Percentiles rank a stretch among this genome's conserved stretches.
Evolutionary conservation across 2,797 vertebrate species (phyloP).

Genomic region (Adelosebastes latens): DNA sequence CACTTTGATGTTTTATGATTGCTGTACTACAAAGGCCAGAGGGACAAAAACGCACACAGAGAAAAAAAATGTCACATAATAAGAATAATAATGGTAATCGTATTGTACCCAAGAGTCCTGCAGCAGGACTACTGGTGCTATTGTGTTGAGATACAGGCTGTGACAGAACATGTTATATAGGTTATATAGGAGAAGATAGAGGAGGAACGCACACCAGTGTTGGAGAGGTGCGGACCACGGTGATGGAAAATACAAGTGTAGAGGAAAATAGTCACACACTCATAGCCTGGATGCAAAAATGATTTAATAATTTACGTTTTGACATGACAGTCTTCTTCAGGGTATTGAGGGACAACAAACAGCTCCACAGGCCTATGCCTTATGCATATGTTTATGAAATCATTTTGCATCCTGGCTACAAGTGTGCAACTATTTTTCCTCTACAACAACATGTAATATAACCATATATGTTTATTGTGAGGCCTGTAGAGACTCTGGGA

Average conservation of each 20-base stretch:
- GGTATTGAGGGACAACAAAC: too few relatives aligned
- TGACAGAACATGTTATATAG: background rate
- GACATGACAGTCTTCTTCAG: too few relatives aligned
- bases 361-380: too few relatives aligned
- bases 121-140: background rate
- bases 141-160: background rate
- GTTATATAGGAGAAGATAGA: background rate
- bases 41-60: background rate
- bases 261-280: too few relatives aligned
- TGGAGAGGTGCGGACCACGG: background rate
- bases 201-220: background rate
- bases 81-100: background rate
- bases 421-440: too few relatives aligned
- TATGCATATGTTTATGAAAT: too few relatives aligned
- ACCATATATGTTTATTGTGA: too few relatives aligned
- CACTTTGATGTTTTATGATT: slow-evolving; percentile 48
- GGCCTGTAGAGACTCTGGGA: too few relatives aligned
- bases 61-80: background rate
- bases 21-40: slow-evolving; percentile 13
- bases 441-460: too few relatives aligned
- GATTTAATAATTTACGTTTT: too few relatives aligned
- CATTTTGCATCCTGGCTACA: too few relatives aligned
- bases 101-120: background rate
- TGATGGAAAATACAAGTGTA: background rate
- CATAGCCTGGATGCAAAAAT: too few relatives aligned